These are phyloP conservation scores for Catotricha subobsoleta DNA, from an alignment of 2,888 invertebrate species.

Conservation along the genomic window DNA sequence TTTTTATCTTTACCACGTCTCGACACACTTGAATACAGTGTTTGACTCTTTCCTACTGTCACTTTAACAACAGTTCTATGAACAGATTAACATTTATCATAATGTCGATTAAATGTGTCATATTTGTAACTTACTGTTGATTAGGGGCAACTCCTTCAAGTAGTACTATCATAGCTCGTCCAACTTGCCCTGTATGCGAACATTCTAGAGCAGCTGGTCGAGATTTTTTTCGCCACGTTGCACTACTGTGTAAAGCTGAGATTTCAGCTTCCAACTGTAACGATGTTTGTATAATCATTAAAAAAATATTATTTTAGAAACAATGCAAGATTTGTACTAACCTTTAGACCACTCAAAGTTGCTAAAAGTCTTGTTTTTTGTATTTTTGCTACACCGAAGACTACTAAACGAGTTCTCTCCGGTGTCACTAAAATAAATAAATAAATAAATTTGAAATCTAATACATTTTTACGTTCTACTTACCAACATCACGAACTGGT, in stretches of 20 bases:
- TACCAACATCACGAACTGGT: constrained; percentile 19
- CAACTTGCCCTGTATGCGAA: constrained; percentile 75
- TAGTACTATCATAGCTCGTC: constrained; percentile 78
- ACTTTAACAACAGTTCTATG: constrained; percentile 79
- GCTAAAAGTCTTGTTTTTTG: constrained; percentile 73
- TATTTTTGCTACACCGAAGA: constrained; percentile 76
- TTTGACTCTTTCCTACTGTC: constrained; percentile 80
- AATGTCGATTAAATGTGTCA: too few species aligned
- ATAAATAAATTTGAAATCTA: background rate
- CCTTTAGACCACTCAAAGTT: constrained; percentile 77
- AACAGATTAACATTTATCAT: too few species aligned
- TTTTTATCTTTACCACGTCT: constrained; percentile 61
- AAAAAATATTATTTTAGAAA: background rate
- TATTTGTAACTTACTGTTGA: constrained; percentile 60
- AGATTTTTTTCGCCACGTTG: constrained; percentile 77
- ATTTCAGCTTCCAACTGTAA: constrained; percentile 70
- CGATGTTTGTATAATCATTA: background rate
- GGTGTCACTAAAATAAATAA: constrained; percentile 29
- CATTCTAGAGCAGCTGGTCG: constrained; percentile 52
- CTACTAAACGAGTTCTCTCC: constrained; percentile 56
- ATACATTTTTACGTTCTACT: too few species aligned
- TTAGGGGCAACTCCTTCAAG: constrained; percentile 78
- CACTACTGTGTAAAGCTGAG: constrained; percentile 74
- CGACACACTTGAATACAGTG: constrained; percentile 71
- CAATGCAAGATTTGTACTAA: constrained; percentile 1